A percentile compares a stretch with the other conserved stretches of the same genome.
Conservation (phyloP, 2,888 invertebrate species). For the Synanthedon myopaeformis region DNA sequence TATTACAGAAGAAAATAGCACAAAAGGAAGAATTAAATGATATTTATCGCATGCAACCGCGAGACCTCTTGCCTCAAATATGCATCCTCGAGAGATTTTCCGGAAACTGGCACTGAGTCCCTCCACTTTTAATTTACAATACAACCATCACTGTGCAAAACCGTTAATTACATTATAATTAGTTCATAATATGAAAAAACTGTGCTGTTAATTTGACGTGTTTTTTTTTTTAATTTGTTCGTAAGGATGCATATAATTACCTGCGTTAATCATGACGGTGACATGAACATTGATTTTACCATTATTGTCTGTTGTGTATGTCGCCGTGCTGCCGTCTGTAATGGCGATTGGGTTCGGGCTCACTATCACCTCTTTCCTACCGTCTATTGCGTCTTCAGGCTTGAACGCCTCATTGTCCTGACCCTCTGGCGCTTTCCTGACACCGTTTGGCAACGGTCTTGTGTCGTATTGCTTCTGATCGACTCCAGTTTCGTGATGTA, state of each 20-base stretch:
- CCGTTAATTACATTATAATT: slow-evolving; percentile 50
- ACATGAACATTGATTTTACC: slow-evolving; percentile 91
- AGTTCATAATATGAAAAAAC: slow-evolving; percentile 13
- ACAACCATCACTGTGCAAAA: slow-evolving; percentile 62
- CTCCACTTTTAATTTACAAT: slow-evolving; percentile 31
- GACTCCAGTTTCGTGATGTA: slow-evolving; percentile 19
- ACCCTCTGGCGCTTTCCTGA: slow-evolving; percentile 82
- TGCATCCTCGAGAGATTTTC: slow-evolving; percentile 61
- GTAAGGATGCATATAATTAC: slow-evolving; percentile 71
- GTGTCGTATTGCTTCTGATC: slow-evolving; percentile 41
- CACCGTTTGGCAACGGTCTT: slow-evolving; percentile 53
- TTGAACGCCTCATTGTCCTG: slow-evolving; percentile 81
- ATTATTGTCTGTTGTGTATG: slow-evolving; percentile 80
- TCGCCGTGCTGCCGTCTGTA: slow-evolving; percentile 61
- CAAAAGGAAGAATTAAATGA: slow-evolving; percentile 5
- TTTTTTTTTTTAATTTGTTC: slow-evolving; percentile 24
- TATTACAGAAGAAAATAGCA: too few relatives aligned
- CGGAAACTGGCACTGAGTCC: slow-evolving; percentile 42
- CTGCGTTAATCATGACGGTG: slow-evolving; percentile 85
- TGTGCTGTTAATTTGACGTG: slow-evolving; percentile 24
- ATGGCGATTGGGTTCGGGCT: slow-evolving; percentile 60
- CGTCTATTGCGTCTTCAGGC: slow-evolving; percentile 72
- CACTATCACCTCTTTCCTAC: slow-evolving; percentile 64
- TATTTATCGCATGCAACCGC: slow-evolving; percentile 30
- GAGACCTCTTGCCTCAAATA: slow-evolving; percentile 65